phyloP scores from a whole-genome alignment of 2,113 vertebrate species.

The Onychorhynchus coronatus region DNA sequence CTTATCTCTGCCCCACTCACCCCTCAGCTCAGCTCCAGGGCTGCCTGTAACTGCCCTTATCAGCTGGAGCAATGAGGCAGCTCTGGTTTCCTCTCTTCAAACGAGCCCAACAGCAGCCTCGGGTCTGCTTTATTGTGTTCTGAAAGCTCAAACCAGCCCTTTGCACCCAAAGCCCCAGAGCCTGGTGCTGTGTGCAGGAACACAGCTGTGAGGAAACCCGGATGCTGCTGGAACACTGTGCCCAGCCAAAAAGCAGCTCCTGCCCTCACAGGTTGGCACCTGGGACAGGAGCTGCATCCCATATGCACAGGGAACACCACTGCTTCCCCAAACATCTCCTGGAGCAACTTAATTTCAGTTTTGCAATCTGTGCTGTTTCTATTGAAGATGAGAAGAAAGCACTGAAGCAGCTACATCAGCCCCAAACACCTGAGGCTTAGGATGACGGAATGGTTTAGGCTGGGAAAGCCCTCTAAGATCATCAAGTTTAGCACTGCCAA shows the following conservation, averaged over 20 bases:
- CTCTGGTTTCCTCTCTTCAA: not conserved
- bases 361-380: not conserved
- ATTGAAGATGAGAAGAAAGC: not conserved
- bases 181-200: not conserved
- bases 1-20: not conserved
- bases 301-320: not conserved
- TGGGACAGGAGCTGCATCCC: rapidly evolving
- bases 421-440: rapidly evolving
- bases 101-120: not conserved
- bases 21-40: not conserved
- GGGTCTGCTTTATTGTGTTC: not conserved
- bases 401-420: not conserved
- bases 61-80: not conserved
- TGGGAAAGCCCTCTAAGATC: not conserved
- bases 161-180: not conserved
- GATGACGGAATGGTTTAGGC: not conserved
- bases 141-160: not conserved
- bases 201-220: rapidly evolving
- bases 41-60: not conserved
- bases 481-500: not conserved
- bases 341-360: not conserved
- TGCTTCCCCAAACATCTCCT: not conserved
- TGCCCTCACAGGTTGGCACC: not conserved
- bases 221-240: not conserved
- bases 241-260: not conserved